A percentile compares a stretch with the other conserved stretches of the same genome.
phyloP scores from a whole-genome alignment of 2,888 invertebrate species.

The Spialia ferax region DNA sequence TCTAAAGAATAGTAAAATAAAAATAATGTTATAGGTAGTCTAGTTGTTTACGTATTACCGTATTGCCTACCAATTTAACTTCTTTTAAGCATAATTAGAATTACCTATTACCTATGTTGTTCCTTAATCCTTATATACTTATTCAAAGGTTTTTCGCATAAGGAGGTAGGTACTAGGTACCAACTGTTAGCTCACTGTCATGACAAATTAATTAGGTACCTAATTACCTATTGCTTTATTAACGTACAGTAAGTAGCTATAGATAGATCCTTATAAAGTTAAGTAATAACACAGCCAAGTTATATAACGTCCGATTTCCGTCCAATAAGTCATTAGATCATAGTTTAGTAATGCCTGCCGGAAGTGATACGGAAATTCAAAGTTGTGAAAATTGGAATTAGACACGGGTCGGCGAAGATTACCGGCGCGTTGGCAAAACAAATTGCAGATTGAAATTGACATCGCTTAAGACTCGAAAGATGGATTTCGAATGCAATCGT shows the following conservation, averaged over 20 bases:
- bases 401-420: slow-evolving; percentile 41
- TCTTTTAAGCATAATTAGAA: no score
- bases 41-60: neutral
- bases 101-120: no score
- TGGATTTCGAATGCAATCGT: slow-evolving; percentile 68
- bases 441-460: slow-evolving; percentile 61
- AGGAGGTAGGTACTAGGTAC: no score
- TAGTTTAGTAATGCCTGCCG: slow-evolving; percentile 20
- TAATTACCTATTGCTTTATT: no score
- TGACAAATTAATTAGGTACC: no score
- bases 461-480: slow-evolving; percentile 61
- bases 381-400: slow-evolving; percentile 41
- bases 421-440: slow-evolving; percentile 43
- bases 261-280: no score
- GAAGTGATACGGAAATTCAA: slow-evolving; percentile 40
- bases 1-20: no score
- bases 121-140: no score
- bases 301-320: slow-evolving; percentile 32
- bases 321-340: slow-evolving; percentile 28
- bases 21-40: neutral
- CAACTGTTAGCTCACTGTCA: no score
- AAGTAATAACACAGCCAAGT: neutral
- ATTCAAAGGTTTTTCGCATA: no score
- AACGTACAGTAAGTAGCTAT: no score
- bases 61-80: neutral